Evolutionary conservation across 2,888 invertebrate species (phyloP), one percentile per base, ranked within the genome.

Genomic region (Teleogryllus oceanicus): DNA sequence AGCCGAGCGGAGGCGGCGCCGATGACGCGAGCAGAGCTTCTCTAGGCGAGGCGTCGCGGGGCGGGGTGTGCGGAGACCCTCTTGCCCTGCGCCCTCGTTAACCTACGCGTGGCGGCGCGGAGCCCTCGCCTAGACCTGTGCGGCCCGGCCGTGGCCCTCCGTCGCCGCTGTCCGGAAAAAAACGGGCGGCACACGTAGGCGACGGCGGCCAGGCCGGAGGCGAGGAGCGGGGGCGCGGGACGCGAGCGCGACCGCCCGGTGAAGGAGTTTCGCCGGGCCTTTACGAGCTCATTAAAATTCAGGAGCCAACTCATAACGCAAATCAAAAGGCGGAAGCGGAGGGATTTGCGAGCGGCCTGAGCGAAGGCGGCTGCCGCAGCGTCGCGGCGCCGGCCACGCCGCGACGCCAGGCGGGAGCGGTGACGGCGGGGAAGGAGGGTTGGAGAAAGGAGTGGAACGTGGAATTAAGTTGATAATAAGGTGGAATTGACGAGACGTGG

Each of bases 291-390:
- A 18, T 62, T 62, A 62, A 62, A 62, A 62, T 62, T 62, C 62
- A 62, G 62, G 62, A 62, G 62, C 62, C 62, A 18, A 62, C 62
- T 62, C 62, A 62, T 62, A 62, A 62, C 62, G 62, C 62, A 62
- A 62, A 62, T 62, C 62, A 62, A 62, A 62, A 62, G 62, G 62
- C 62, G 62, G 62, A 62, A 62, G 62, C 16, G 62, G n/a, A 13
- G 62, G 62, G 62, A 62, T 62, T 62, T 62, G 62, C 62, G n/a
- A n/a, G 4, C 16, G 16, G 62, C 62, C n/a, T 13, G 62, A 18
- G 62, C 62, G 16, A 62, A 13, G 13, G 62, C 62, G 62, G 62
- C n/a, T n/a, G 62, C 62, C 62, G 62, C 62, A 5, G 8, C 37
- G 62, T 62, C 62, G 62, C 62, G 62, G 3, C 5, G 62, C 16